These are phyloP conservation scores for Eulithis testata DNA, from an alignment of 2,888 invertebrate species.

Conservation along the genomic window DNA sequence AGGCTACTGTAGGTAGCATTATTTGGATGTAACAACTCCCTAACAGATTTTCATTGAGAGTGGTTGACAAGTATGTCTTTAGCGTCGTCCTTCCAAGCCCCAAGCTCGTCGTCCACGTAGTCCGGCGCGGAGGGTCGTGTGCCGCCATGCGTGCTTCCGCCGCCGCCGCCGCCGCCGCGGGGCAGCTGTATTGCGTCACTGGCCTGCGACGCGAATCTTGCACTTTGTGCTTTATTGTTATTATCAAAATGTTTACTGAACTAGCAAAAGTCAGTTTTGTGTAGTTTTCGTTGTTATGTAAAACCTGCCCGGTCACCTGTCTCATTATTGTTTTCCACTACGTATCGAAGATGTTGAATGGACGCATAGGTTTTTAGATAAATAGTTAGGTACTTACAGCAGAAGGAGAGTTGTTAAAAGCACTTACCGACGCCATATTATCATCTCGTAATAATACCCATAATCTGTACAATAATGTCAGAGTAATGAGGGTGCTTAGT, in stretches of 20 bases:
- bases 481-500: slow-evolving; percentile 20
- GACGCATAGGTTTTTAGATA: too few species aligned
- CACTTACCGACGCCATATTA: slow-evolving; percentile 7
- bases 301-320: too few species aligned
- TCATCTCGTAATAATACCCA: slow-evolving; percentile 32
- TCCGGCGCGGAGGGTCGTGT: slow-evolving; percentile 41
- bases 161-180: slow-evolving; percentile 42
- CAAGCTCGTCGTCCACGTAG: slow-evolving; percentile 8
- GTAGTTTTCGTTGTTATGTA: too few species aligned
- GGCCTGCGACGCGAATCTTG: slow-evolving; percentile 10
- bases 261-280: not conserved
- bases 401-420: slow-evolving; percentile 6
- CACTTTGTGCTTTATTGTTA: not conserved
- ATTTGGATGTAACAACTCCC: too few species aligned
- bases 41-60: not conserved
- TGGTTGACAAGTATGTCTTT: not conserved
- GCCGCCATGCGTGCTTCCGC: slow-evolving; percentile 57
- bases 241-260: not conserved
- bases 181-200: slow-evolving; percentile 24
- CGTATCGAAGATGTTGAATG: too few species aligned
- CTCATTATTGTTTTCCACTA: too few species aligned
- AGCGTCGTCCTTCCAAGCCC: not conserved
- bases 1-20: too few species aligned
- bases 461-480: slow-evolving; percentile 43
- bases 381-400: not conserved